Conservation (phyloP, 1,140 invertebrate species). For the Glossosoma conforme region DNA sequence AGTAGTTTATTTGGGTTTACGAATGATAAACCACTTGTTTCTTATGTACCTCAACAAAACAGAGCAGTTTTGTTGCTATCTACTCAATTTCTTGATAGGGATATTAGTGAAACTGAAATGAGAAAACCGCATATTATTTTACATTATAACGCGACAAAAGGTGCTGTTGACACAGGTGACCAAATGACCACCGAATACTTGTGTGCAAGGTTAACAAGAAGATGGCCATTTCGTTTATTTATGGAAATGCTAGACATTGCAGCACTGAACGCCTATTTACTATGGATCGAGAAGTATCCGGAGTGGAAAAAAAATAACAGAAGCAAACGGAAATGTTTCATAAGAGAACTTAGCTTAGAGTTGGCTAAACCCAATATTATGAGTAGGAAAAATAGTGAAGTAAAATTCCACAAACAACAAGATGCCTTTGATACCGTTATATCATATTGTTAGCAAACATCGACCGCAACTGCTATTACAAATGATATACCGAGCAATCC, state of each 20-base stretch:
- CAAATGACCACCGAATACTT: constrained; percentile 3
- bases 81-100: no score
- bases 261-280: constrained; percentile 1
- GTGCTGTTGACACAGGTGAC: neutral
- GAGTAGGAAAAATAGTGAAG: constrained; percentile 2
- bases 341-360: constrained; percentile 1
- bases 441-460: neutral
- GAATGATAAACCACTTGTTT: no score
- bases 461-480: neutral
- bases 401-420: constrained; percentile 6
- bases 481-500: neutral
- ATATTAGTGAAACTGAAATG: no score
- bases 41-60: no score
- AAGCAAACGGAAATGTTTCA: constrained; percentile 1
- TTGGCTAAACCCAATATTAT: constrained; percentile 5
- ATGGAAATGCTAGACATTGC: constrained; percentile 4
- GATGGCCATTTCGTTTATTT: constrained; percentile 1
- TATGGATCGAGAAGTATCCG: constrained; percentile 4
- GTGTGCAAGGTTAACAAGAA: constrained; percentile 2
- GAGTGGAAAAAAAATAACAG: constrained; percentile 5
- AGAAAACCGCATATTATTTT: no score
- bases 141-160: constrained; percentile 4
- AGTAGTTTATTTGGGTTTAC: no score
- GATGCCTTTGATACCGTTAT: constrained; percentile 1
- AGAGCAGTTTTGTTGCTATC: no score